A percentile compares a stretch with the other conserved stretches of the same genome.
These are phyloP conservation scores for Luperina nickerlii DNA, from an alignment of 2,888 invertebrate species.

Conservation along the genomic window DNA sequence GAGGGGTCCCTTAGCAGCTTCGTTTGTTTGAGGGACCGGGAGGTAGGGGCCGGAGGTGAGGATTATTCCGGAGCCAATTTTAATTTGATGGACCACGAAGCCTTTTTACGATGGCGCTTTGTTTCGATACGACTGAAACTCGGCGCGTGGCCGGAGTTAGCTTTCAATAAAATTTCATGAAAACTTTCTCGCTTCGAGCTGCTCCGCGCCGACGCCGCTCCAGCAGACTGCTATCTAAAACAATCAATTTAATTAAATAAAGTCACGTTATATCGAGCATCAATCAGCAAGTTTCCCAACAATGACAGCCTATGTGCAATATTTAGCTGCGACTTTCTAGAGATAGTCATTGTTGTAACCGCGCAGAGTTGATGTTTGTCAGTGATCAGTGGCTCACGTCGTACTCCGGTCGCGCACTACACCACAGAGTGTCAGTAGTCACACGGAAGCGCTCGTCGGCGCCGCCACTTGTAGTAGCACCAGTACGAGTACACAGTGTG, in stretches of 20 bases:
- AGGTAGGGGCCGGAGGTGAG: neutral
- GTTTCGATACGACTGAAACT: conserved; percentile 22
- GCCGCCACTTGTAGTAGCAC: too few relatives aligned
- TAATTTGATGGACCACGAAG: conserved; percentile 42
- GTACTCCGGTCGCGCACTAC: too few relatives aligned
- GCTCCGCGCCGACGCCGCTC: too few relatives aligned
- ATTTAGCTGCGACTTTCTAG: neutral
- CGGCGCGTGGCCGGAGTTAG: too few relatives aligned
- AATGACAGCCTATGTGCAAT: neutral
- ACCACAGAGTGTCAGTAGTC: too few relatives aligned
- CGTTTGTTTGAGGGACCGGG: conserved; percentile 12
- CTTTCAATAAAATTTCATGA: neutral
- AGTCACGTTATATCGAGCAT: neutral
- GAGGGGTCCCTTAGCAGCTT: neutral
- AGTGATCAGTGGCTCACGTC: too few relatives aligned
- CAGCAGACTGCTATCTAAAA: neutral
- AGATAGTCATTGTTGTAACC: neutral
- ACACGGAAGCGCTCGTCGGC: too few relatives aligned
- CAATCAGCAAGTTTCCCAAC: neutral
- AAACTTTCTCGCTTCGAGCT: neutral
- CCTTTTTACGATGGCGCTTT: conserved; percentile 24
- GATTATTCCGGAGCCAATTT: conserved; percentile 33
- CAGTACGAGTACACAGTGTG: too few relatives aligned
- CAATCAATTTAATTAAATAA: neutral
- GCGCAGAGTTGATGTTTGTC: too few relatives aligned